Evolutionary conservation across 2,113 vertebrate species (phyloP), one percentile per base, ranked within the genome.

Genomic region (Brienomyrus longianalis): DNA sequence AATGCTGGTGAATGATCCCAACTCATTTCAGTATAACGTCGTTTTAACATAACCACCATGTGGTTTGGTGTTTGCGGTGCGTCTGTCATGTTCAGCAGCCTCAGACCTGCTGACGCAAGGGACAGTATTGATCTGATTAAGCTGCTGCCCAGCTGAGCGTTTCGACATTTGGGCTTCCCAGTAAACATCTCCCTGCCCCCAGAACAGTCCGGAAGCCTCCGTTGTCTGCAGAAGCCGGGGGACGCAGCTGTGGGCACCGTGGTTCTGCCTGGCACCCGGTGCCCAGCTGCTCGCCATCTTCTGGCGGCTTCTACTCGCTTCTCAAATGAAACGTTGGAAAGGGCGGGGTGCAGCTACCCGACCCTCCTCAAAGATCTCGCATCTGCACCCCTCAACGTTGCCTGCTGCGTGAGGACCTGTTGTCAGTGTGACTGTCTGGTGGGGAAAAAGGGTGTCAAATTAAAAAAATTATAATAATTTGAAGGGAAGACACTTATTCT

Each of bases 21-120:
- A 11, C 4, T 80, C 74, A 43, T 80, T 80, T 80, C 74, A 43
- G 74, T 84, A n/a, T 48, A 84, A 48, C 19, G 19, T 84, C 3
- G 43, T 3, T 84, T 8, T 48, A 11, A 84, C 83, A 23, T 23
- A 48, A 84, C 21, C 15, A 10, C 45, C 6, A 23, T 84, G 83
- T 13, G 83, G 45, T 84, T 23, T 31, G 88, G n/a, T 21, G 39
- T 11, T 56, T 66, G 39, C 11, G 52, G 87, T 23, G 43, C 89
- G 74, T 43, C 45, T 47, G 89, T 66, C 62, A 51, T n/a, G 13
- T 35, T 89, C 15, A 10, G 51, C 77, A 23, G 92, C 91, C 88
- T 89, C 91, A 92, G 93, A 94, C 91, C 94, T 94, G 94, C 95
- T 95, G 94, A 95, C 92, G 31, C 87, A 39, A 89, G 93, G 91